Conservation (phyloP, 2,888 invertebrate species). For the Unio pictorum region DNA sequence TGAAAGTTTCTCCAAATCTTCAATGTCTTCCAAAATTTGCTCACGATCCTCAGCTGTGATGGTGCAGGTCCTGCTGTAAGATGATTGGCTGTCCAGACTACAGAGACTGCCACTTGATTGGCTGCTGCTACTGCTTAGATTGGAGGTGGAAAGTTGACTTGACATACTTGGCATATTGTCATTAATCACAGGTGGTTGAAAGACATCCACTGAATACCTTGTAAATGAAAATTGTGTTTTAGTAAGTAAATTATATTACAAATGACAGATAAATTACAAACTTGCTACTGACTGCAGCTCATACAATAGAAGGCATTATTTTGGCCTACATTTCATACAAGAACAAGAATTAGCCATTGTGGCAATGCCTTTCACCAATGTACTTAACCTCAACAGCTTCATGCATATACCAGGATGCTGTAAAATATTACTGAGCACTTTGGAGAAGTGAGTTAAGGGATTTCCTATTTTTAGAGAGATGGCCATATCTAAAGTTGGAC, state of each 20-base stretch:
- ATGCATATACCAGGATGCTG: no score
- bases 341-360: no score
- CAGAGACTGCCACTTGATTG: conserved; percentile 62
- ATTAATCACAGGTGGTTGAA: conserved; percentile 69
- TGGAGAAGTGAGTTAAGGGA: no score
- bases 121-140: conserved; percentile 55
- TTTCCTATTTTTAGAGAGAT: no score
- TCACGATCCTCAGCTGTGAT: conserved; percentile 53
- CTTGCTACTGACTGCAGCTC: no score
- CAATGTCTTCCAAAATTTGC: conserved; percentile 14
- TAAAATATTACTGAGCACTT: no score
- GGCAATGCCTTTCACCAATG: no score
- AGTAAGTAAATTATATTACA: background rate
- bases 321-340: no score
- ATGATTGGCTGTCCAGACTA: conserved; percentile 63
- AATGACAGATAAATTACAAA: no score
- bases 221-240: background rate
- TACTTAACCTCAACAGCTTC: no score
- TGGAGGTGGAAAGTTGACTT: conserved; percentile 46
- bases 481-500: no score
- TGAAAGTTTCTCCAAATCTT: conserved; percentile 6
- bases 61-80: conserved; percentile 61
- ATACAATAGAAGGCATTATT: no score
- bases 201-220: conserved; percentile 72
- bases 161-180: conserved; percentile 37